Conservation (phyloP, 2,797 vertebrate genomes). For the Glyptemys insculpta region DNA sequence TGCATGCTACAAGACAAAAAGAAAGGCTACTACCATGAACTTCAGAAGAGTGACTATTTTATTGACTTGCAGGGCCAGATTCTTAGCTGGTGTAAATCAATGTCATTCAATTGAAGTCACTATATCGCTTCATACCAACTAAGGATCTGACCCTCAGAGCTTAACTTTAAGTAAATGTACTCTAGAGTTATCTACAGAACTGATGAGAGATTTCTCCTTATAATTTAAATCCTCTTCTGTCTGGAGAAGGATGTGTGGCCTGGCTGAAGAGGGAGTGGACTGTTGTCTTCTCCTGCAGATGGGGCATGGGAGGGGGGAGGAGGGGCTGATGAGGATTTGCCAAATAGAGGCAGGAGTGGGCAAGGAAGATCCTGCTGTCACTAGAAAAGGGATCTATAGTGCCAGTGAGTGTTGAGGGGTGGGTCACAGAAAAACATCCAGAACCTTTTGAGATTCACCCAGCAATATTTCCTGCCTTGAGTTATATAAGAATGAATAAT, state of each 20-base stretch:
- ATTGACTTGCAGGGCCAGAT: neutral
- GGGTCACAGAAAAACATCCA: neutral
- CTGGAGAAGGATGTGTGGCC: neutral
- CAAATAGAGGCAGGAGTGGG: neutral
- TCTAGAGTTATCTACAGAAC: neutral
- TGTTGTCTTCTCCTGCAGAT: neutral
- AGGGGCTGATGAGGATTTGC: neutral
- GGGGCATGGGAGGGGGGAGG: neutral
- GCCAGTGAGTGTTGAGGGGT: neutral
- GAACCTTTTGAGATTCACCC: neutral
- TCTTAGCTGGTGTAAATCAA: neutral
- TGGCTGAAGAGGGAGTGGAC: neutral
- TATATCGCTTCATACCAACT: neutral
- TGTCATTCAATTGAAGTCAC: neutral
- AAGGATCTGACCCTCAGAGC: neutral
- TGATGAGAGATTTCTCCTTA: neutral
- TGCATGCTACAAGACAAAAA: constrained; percentile 66
- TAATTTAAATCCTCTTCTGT: neutral
- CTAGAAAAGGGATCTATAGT: neutral
- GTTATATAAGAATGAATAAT: neutral
- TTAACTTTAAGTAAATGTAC: neutral
- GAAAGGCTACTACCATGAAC: accelerated
- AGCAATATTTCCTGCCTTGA: neutral
- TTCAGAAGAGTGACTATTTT: neutral
- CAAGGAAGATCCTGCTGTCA: neutral